Conservation (phyloP, 2,888 invertebrate species). For the Tanaodytes sp. region DNA sequence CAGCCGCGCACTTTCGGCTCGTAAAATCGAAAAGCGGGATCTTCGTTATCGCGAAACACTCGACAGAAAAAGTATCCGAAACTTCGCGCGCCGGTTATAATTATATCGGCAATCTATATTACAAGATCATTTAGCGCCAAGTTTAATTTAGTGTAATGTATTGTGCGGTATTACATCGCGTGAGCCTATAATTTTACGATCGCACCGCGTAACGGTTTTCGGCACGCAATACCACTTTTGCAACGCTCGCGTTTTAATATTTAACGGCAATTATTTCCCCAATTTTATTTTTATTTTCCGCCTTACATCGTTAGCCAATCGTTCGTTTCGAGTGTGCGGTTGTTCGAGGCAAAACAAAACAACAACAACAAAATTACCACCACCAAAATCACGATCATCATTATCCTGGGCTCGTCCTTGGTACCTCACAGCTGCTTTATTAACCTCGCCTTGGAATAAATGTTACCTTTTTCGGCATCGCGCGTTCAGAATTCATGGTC, state of each 20-base stretch:
- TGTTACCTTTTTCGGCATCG: slow-evolving; percentile 1
- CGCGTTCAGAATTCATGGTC: too few species aligned
- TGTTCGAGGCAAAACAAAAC: too few species aligned
- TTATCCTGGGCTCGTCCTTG: slow-evolving; percentile 17
- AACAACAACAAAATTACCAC: slow-evolving; percentile 26
- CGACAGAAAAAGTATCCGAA: slow-evolving; percentile 3
- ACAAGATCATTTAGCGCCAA: slow-evolving; percentile 39
- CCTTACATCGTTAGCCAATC: slow-evolving; percentile 36
- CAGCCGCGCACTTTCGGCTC: too few species aligned
- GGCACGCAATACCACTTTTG: slow-evolving; percentile 50
- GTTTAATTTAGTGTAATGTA: slow-evolving; percentile 46
- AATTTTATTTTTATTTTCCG: slow-evolving; percentile 35
- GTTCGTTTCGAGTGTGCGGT: slow-evolving; percentile 6
- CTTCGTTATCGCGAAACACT: too few species aligned
- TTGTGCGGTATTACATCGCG: slow-evolving; percentile 50
- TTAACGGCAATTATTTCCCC: slow-evolving; percentile 47
- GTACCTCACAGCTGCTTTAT: slow-evolving; percentile 7
- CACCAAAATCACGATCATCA: slow-evolving; percentile 33
- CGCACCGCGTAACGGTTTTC: slow-evolving; percentile 49
- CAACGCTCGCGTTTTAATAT: slow-evolving; percentile 37
- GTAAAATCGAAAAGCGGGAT: not conserved
- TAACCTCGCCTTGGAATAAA: slow-evolving; percentile 22
- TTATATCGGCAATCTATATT: slow-evolving; percentile 31
- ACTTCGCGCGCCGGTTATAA: slow-evolving; percentile 24
- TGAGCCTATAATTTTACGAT: slow-evolving; percentile 48